Evolutionary conservation across 2,888 invertebrate genomes (phyloP).

Genomic region (Pheosia tremula): DNA sequence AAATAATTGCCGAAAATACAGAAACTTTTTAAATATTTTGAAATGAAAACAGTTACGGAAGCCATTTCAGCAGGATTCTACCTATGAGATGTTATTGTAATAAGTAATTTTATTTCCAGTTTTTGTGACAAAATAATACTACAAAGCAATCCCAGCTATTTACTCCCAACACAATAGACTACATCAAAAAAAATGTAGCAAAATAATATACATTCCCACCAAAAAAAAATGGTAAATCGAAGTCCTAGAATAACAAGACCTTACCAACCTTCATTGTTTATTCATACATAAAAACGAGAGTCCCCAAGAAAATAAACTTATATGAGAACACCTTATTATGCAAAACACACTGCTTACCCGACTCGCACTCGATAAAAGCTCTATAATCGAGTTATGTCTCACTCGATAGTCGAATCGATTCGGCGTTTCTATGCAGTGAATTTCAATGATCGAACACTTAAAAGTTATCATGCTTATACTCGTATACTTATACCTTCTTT

Average conservation of each 20-base stretch:
- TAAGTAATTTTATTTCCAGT: too few species aligned
- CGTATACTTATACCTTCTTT: neutral
- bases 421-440: conserved; percentile 20
- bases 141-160: too few species aligned
- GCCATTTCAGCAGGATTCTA: too few species aligned
- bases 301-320: conserved; percentile 13
- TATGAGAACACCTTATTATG: conserved; percentile 20
- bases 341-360: conserved; percentile 20
- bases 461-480: conserved; percentile 12
- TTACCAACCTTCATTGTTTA: conserved; percentile 12
- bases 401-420: conserved; percentile 19
- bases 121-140: too few species aligned
- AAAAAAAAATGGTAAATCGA: neutral
- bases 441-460: conserved; percentile 23
- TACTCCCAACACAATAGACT: too few species aligned
- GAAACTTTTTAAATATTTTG: neutral
- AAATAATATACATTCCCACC: neutral
- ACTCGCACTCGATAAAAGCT: conserved; percentile 12
- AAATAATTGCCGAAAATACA: neutral
- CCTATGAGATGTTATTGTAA: too few species aligned
- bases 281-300: conserved; percentile 12
- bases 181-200: too few species aligned
- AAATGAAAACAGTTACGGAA: neutral
- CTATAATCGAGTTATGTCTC: conserved; percentile 31
- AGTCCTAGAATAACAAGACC: conserved; percentile 6